Conservation (phyloP, 2,113 vertebrate genomes). For the Sterrhoptilus dennistouni region DNA sequence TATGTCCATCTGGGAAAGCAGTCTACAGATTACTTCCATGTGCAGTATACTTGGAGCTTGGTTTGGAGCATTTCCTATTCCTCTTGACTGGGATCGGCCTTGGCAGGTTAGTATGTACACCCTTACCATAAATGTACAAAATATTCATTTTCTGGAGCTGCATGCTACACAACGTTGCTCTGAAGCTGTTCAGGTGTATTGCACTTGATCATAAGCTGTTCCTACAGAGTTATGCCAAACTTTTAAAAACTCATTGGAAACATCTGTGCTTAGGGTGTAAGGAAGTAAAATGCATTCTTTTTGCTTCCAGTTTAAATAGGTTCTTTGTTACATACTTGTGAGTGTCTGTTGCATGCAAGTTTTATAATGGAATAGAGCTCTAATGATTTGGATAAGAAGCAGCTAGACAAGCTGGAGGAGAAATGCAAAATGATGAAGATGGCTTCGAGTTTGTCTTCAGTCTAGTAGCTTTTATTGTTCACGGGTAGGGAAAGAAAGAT, state of each 20-base stretch:
- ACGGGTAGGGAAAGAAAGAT: neutral
- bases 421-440: neutral
- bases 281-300: neutral
- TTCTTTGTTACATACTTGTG: neutral
- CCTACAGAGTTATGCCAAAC: neutral
- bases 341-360: neutral
- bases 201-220: neutral
- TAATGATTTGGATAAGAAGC: neutral
- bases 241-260: neutral
- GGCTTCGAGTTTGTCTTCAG: neutral
- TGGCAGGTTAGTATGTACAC: constrained; percentile 88
- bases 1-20: constrained; percentile 91
- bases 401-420: neutral
- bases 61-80: constrained; percentile 94
- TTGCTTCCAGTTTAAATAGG: neutral
- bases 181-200: neutral
- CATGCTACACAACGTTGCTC: neutral
- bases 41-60: constrained; percentile 87
- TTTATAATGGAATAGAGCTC: neutral
- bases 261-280: neutral
- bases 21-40: constrained; percentile 88
- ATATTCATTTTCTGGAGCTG: neutral
- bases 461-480: neutral
- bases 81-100: constrained; percentile 95
- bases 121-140: neutral